phyloP scores from a whole-genome alignment of 2,113 vertebrate genomes.

The Corythaixoides concolor region DNA sequence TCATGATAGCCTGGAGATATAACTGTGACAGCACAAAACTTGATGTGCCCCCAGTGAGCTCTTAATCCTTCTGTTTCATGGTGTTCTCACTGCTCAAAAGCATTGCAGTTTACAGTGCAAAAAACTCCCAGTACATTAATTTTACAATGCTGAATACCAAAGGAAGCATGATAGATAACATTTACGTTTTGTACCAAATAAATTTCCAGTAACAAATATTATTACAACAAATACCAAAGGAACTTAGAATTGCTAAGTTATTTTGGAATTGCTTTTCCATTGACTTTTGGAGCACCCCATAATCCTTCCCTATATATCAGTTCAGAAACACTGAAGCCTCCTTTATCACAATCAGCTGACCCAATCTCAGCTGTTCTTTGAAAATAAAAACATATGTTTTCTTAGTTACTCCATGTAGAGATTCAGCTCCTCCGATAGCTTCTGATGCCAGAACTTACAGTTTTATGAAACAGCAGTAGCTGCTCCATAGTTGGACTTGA shows the following conservation, averaged over 20 bases:
- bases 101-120: not conserved
- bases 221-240: slow-evolving; percentile 57
- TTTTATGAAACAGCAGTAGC: slow-evolving; percentile 46
- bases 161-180: slow-evolving; percentile 17
- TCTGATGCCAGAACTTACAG: slow-evolving; percentile 13
- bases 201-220: slow-evolving; percentile 52
- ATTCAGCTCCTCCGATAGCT: not conserved
- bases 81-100: slow-evolving; percentile 34
- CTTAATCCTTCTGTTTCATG: slow-evolving; percentile 24
- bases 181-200: slow-evolving; percentile 42
- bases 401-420: slow-evolving; percentile 8
- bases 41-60: slow-evolving; percentile 53
- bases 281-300: slow-evolving; percentile 38
- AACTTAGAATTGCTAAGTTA: slow-evolving; percentile 50
- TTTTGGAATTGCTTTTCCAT: slow-evolving; percentile 54
- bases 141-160: slow-evolving; percentile 30
- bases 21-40: slow-evolving; percentile 36
- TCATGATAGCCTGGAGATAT: slow-evolving; percentile 52
- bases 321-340: slow-evolving; percentile 46
- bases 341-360: slow-evolving; percentile 72
- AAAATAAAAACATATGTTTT: slow-evolving; percentile 68
- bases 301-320: slow-evolving; percentile 58
- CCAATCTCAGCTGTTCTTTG: slow-evolving; percentile 59
- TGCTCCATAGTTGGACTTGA: not conserved
- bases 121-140: not conserved